These are phyloP conservation scores for Chamaetylas fuelleborni DNA, from an alignment of 2,113 vertebrate species.

Conservation along the genomic window DNA sequence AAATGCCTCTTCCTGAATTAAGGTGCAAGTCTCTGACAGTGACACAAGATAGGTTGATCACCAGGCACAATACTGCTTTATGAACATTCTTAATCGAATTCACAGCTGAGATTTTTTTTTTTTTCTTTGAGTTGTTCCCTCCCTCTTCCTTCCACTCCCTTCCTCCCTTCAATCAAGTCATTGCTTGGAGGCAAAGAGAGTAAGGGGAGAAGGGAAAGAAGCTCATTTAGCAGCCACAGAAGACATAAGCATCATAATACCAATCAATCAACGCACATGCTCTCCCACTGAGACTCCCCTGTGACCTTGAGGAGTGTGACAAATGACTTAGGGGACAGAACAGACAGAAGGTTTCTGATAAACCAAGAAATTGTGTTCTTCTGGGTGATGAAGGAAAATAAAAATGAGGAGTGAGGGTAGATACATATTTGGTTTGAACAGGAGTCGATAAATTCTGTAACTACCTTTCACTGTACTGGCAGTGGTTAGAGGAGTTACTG, in stretches of 20 bases:
- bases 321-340: constrained; percentile 54
- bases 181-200: constrained; percentile 15
- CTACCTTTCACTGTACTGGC: not conserved
- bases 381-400: constrained; percentile 63
- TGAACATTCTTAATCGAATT: constrained; percentile 35
- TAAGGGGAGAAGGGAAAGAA: constrained; percentile 26
- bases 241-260: constrained; percentile 34
- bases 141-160: not conserved
- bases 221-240: constrained; percentile 46
- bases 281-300: constrained; percentile 28
- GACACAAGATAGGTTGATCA: not conserved
- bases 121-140: not conserved
- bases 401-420: constrained; percentile 48
- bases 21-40: not conserved
- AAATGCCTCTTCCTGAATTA: not conserved
- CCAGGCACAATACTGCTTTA: not conserved
- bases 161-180: not conserved
- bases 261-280: constrained; percentile 63
- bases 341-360: constrained; percentile 63
- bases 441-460: constrained; percentile 58
- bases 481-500: constrained; percentile 40
- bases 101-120: not conserved
- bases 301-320: constrained; percentile 72
- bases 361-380: constrained; percentile 52
- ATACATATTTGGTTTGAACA: constrained; percentile 58